phyloP scores from a whole-genome alignment of 30 jellyfish, hydroid and myxozoan species.

The Aurelia sp. region DNA sequence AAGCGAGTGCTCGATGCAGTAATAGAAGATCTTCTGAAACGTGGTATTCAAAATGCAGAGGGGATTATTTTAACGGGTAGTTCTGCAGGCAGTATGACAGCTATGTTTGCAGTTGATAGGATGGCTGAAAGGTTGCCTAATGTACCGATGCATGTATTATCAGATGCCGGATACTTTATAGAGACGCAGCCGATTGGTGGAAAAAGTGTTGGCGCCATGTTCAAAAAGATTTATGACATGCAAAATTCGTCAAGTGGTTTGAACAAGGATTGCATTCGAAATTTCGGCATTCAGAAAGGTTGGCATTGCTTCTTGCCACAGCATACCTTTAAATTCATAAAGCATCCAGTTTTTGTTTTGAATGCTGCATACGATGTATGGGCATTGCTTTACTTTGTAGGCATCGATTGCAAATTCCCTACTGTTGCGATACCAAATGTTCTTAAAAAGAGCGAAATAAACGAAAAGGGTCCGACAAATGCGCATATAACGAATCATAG shows the following conservation, averaged over 20 bases:
- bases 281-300: slow-evolving; percentile 76
- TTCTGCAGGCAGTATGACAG: slow-evolving; percentile 99
- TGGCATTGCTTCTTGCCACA: slow-evolving; percentile 99
- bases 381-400: slow-evolving; percentile 98
- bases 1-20: slow-evolving; percentile 93
- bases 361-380: slow-evolving; percentile 99
- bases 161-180: slow-evolving; percentile 99
- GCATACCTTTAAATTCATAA: slow-evolving; percentile 78
- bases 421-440: slow-evolving; percentile 27
- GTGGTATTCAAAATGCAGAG: slow-evolving; percentile 91
- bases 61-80: slow-evolving; percentile 97
- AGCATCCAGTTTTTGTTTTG: slow-evolving; percentile 88
- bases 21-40: slow-evolving; percentile 69
- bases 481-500: slow-evolving; percentile 2
- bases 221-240: slow-evolving; percentile 89
- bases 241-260: slow-evolving; percentile 91
- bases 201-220: slow-evolving; percentile 83
- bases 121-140: slow-evolving; percentile 87
- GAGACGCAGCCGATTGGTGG: slow-evolving; percentile 99
- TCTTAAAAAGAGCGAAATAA: slow-evolving; percentile 47
- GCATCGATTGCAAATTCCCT: slow-evolving; percentile 95
- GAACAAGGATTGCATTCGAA: slow-evolving; percentile 82
- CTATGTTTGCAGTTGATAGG: slow-evolving; percentile 96
- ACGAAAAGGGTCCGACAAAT: not conserved
- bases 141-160: slow-evolving; percentile 94